phyloP scores from a whole-genome alignment of 2,113 vertebrate genomes.

The Cheirogaleus medius region DNA sequence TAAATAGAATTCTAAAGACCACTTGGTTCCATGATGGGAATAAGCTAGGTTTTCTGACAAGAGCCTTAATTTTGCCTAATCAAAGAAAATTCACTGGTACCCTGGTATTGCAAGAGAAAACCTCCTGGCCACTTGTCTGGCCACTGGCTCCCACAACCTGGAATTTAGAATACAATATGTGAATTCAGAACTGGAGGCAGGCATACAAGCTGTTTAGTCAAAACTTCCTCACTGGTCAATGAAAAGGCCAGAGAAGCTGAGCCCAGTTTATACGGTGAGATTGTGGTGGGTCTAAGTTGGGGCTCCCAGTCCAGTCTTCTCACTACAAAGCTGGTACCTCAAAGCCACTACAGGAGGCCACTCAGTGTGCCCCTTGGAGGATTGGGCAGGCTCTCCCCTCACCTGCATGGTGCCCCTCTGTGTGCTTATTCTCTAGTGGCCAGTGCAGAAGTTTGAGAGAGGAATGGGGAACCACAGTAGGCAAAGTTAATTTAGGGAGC shows the following conservation, averaged over 20 bases:
- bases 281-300: not conserved
- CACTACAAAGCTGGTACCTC: accelerated
- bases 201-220: not conserved
- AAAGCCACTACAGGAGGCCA: not conserved
- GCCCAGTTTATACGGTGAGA: not conserved
- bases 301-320: not conserved
- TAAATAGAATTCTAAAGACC: not conserved
- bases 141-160: not conserved
- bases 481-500: constrained; percentile 2
- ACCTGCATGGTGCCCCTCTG: not conserved
- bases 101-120: not conserved
- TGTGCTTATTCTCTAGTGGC: not conserved
- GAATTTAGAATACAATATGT: not conserved
- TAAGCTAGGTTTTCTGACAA: not conserved
- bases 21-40: not conserved
- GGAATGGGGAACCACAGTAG: not conserved
- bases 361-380: not conserved
- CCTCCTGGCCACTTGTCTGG: no score
- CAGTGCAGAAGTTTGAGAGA: not conserved
- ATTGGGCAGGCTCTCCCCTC: not conserved
- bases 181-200: not conserved
- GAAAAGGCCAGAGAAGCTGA: not conserved
- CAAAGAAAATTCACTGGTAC: not conserved
- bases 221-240: not conserved
- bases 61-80: not conserved